Percentiles rank a stretch among this genome's conserved stretches.
These are phyloP conservation scores for Ctenochaetus hawaiiensis DNA, from an alignment of 2,797 vertebrate species.

Conservation along the genomic window DNA sequence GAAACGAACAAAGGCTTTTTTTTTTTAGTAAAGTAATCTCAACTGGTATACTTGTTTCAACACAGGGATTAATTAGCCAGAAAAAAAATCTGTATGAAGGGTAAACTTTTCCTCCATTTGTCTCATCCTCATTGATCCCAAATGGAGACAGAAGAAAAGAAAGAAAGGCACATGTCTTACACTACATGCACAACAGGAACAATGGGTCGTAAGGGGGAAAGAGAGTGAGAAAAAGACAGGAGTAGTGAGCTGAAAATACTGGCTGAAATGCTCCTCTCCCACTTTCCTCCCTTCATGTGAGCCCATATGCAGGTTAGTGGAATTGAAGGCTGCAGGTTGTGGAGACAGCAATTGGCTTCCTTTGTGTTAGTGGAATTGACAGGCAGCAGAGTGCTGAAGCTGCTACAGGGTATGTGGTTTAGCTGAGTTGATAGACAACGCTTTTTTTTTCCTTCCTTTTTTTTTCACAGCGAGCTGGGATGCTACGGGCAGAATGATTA, in stretches of 20 bases:
- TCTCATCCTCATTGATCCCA: conserved; percentile 50
- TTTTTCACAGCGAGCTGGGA: neutral
- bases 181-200: conserved; percentile 38
- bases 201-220: conserved; percentile 27
- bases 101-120: conserved; percentile 46
- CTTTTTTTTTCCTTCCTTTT: neutral
- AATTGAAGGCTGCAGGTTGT: conserved; percentile 75
- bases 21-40: conserved; percentile 30
- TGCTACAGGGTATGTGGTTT: conserved; percentile 67
- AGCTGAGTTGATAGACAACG: conserved; percentile 62
- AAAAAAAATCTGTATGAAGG: conserved; percentile 28
- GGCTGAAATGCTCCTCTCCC: conserved; percentile 13
- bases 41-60: conserved; percentile 12
- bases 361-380: conserved; percentile 78
- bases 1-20: conserved; percentile 16
- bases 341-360: conserved; percentile 64
- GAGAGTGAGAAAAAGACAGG: conserved; percentile 11
- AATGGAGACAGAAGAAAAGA: conserved; percentile 25
- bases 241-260: conserved; percentile 24
- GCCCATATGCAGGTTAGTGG: conserved; percentile 58
- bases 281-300: conserved; percentile 31
- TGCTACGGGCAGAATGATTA: conserved; percentile 58
- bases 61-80: conserved; percentile 17
- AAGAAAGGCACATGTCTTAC: conserved; percentile 9
- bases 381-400: conserved; percentile 70